Evolutionary conservation across 2,888 invertebrate species (phyloP).

Genomic region (Willowsia nigromaculata): DNA sequence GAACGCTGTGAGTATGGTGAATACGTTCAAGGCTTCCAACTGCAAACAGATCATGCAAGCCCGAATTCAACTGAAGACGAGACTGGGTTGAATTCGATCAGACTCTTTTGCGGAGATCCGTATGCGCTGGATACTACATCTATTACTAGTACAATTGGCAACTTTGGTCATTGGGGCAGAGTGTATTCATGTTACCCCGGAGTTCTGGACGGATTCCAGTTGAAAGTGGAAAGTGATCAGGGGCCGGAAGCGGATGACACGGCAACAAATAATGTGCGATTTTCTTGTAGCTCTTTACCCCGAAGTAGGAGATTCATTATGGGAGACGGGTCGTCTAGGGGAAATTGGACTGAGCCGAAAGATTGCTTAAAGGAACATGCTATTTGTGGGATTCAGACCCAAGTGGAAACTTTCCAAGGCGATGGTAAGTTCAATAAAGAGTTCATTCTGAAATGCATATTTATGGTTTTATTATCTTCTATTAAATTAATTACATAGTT

Average conservation of each 20-base stretch:
- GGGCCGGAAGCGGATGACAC: conserved; percentile 31
- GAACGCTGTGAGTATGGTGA: not conserved
- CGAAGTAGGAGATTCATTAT: conserved; percentile 26
- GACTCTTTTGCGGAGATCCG: conserved; percentile 60
- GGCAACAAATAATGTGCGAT: conserved; percentile 50
- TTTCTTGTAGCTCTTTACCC: conserved; percentile 5
- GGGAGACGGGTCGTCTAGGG: conserved; percentile 58
- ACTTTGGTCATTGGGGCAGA: conserved; percentile 40
- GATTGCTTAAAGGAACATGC: conserved; percentile 55
- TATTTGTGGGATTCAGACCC: conserved; percentile 72
- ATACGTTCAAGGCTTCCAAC: conserved; percentile 19
- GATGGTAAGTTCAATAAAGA: too few species aligned
- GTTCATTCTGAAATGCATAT: too few species aligned
- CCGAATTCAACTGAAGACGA: not conserved
- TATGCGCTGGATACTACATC: not conserved
- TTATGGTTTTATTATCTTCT: too few species aligned
- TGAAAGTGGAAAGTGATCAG: conserved; percentile 35
- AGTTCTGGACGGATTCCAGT: conserved; percentile 47
- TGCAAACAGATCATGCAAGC: not conserved
- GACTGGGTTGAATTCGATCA: not conserved
- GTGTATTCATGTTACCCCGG: conserved; percentile 44
- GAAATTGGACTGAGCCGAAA: conserved; percentile 48
- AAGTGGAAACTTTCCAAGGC: conserved; percentile 45
- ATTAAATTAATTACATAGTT: too few species aligned
- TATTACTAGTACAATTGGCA: conserved; percentile 26